phyloP scores from a whole-genome alignment of 2,888 invertebrate species.

The Lamproptera curius region DNA sequence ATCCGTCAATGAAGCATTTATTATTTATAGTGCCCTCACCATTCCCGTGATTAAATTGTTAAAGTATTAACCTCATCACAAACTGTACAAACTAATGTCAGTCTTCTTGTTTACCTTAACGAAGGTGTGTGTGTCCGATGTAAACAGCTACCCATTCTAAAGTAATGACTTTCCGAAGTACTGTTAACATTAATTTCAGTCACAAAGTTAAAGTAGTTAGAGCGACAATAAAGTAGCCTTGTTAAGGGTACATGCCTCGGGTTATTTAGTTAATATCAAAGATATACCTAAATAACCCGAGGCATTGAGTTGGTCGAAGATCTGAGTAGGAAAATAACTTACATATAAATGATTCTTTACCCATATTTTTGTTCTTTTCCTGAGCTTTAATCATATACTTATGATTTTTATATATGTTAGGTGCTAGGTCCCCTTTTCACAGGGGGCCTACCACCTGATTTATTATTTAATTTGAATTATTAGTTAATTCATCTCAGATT shows the following conservation, averaged over 20 bases:
- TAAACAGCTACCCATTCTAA: conserved; percentile 14
- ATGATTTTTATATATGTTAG: too few species aligned
- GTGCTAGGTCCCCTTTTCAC: too few species aligned
- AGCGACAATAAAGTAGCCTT: conserved; percentile 17
- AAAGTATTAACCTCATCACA: too few species aligned
- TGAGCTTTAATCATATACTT: too few species aligned
- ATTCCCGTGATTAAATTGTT: too few species aligned
- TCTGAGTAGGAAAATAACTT: background rate
- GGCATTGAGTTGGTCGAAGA: background rate
- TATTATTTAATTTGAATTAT: too few species aligned
- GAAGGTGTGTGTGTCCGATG: background rate
- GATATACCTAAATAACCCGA: background rate
- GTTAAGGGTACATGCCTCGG: conserved; percentile 11
- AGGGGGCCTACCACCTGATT: too few species aligned
- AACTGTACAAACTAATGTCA: background rate
- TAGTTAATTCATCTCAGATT: too few species aligned
- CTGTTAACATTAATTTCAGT: conserved; percentile 15
- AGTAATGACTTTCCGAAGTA: conserved; percentile 16
- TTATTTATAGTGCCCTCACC: too few species aligned
- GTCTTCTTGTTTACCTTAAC: conserved; percentile 1
- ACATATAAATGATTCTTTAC: too few species aligned
- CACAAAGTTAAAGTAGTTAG: conserved; percentile 16
- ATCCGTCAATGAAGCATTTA: too few species aligned
- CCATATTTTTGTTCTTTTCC: too few species aligned
- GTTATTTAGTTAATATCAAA: conserved; percentile 9